phyloP scores from a whole-genome alignment of 2,797 vertebrate genomes.

The Psittacula derbiana region DNA sequence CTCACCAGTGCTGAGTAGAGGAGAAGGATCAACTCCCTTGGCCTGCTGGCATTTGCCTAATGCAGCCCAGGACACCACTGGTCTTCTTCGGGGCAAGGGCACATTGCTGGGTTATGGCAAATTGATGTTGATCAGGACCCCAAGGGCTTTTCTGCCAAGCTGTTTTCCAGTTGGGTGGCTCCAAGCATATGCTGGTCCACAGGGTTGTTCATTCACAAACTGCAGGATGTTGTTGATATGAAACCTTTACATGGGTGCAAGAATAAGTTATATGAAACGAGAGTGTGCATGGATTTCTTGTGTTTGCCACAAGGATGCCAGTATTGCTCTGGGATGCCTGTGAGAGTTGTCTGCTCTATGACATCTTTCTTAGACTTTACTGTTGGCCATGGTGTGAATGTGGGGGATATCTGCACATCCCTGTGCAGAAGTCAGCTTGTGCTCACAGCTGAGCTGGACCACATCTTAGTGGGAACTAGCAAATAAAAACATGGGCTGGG shows the following conservation, averaged over 20 bases:
- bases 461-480: not conserved
- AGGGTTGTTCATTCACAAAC: not conserved
- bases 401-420: not conserved
- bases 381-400: not conserved
- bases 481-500: not conserved
- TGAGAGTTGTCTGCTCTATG: not conserved
- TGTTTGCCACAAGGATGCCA: not conserved
- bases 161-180: not conserved
- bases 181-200: fast-evolving
- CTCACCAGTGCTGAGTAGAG: not conserved
- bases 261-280: not conserved
- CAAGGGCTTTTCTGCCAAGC: not conserved
- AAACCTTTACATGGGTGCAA: not conserved
- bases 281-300: not conserved
- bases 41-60: not conserved
- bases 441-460: not conserved
- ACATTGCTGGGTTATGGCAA: not conserved
- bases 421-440: not conserved
- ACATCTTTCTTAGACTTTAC: not conserved
- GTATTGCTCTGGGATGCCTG: not conserved
- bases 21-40: not conserved
- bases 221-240: not conserved
- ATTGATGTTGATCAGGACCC: fast-evolving
- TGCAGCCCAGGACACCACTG: not conserved
- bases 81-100: not conserved